A percentile compares a stretch with the other conserved stretches of the same genome.
phyloP scores from a whole-genome alignment of 1,140 invertebrate species.

The Caenorhabditis brenneri region DNA sequence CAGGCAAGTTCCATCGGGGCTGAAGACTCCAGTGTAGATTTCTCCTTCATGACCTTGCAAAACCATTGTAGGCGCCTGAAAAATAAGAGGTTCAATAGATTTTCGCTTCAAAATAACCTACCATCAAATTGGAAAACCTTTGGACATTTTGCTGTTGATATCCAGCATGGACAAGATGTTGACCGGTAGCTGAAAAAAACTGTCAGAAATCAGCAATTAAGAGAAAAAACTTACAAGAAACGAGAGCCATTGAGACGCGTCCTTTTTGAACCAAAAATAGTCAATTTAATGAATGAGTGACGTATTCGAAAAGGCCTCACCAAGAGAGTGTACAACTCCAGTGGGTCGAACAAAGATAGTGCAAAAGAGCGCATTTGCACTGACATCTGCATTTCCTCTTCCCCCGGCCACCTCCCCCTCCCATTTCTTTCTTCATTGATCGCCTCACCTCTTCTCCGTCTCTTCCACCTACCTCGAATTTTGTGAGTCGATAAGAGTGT shows the following conservation, averaged over 20 bases:
- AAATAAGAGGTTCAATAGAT: not conserved
- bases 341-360: too few species aligned
- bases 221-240: not conserved
- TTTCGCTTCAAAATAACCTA: not conserved
- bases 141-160: not conserved
- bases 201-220: not conserved
- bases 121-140: constrained; percentile 4
- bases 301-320: not conserved
- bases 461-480: too few species aligned
- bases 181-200: not conserved
- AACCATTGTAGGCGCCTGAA: constrained; percentile 91
- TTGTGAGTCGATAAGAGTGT: too few species aligned
- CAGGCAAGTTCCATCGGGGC: constrained; percentile 90
- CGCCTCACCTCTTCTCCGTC: too few species aligned
- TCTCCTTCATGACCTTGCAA: constrained; percentile 95
- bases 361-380: not conserved
- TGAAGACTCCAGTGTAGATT: constrained; percentile 90
- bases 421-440: too few species aligned
- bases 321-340: not conserved
- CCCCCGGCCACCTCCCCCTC: too few species aligned
- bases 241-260: not conserved
- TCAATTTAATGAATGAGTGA: not conserved
- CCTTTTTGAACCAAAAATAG: not conserved
- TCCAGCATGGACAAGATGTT: not conserved
- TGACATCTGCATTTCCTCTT: too few species aligned